Percentiles rank a stretch among this genome's conserved stretches.
Evolutionary conservation across 2,113 vertebrate genomes (phyloP).

Genomic region (Chelonoidis abingdonii): DNA sequence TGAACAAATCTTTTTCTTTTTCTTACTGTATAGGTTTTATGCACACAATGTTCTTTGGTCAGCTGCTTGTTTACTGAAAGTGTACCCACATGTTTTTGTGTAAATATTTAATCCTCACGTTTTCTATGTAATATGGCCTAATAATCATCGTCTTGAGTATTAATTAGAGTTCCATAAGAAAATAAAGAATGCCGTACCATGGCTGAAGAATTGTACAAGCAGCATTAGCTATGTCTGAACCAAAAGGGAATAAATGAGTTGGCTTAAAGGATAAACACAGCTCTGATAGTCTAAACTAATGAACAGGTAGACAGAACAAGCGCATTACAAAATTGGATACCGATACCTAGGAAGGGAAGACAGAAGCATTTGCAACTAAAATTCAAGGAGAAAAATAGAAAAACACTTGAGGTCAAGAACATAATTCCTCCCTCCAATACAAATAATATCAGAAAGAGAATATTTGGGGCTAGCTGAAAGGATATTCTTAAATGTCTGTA

Average conservation of each 20-base stretch:
- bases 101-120: slow-evolving; percentile 49
- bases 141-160: slow-evolving; percentile 8
- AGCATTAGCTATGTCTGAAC: neutral
- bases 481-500: neutral
- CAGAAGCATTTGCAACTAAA: neutral
- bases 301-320: neutral
- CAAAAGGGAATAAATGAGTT: neutral
- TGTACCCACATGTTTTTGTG: slow-evolving; percentile 6
- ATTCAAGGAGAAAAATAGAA: neutral
- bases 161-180: slow-evolving; percentile 43
- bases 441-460: neutral
- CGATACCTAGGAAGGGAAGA: neutral
- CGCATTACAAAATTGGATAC: neutral
- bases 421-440: neutral
- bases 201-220: neutral
- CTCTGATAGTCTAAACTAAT: neutral
- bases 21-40: slow-evolving; percentile 13
- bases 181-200: slow-evolving; percentile 7
- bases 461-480: accelerated
- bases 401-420: neutral
- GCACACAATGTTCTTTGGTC: neutral
- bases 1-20: neutral
- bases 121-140: slow-evolving; percentile 8
- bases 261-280: neutral
- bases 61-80: slow-evolving; percentile 43